Conservation (phyloP, 2,113 vertebrate genomes). For the Hiodon tergisus region DNA sequence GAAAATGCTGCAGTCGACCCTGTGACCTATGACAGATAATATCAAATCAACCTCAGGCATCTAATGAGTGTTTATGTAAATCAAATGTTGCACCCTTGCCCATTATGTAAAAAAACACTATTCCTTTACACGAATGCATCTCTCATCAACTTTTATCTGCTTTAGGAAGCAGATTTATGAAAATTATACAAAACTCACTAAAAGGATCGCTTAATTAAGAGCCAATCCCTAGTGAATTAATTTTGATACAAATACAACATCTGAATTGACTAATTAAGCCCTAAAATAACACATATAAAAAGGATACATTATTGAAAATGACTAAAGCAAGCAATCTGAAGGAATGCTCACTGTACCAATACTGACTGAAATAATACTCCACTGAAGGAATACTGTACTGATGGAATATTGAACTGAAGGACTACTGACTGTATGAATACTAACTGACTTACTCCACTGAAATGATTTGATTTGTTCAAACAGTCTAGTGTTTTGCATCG, state of each 20-base stretch:
- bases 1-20: constrained; percentile 51
- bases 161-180: background rate
- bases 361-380: background rate
- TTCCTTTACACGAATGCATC: constrained; percentile 27
- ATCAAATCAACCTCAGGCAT: constrained; percentile 50
- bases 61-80: constrained; percentile 43
- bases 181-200: constrained; percentile 8
- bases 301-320: background rate
- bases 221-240: constrained; percentile 7
- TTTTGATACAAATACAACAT: constrained; percentile 21
- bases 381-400: no score
- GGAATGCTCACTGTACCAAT: background rate
- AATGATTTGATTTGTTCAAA: no score
- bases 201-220: constrained; percentile 18
- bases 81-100: constrained; percentile 44
- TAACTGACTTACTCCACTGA: no score
- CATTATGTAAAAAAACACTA: constrained; percentile 31
- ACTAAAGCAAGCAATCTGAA: background rate
- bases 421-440: no score
- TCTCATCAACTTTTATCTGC: constrained; percentile 10
- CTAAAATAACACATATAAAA: background rate
- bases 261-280: constrained; percentile 20
- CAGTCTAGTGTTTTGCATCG: no score
- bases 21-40: constrained; percentile 28
- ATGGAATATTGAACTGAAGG: no score